These are phyloP conservation scores for Alexandromys fortis DNA, from an alignment of 2,113 vertebrate genomes.

Conservation along the genomic window DNA sequence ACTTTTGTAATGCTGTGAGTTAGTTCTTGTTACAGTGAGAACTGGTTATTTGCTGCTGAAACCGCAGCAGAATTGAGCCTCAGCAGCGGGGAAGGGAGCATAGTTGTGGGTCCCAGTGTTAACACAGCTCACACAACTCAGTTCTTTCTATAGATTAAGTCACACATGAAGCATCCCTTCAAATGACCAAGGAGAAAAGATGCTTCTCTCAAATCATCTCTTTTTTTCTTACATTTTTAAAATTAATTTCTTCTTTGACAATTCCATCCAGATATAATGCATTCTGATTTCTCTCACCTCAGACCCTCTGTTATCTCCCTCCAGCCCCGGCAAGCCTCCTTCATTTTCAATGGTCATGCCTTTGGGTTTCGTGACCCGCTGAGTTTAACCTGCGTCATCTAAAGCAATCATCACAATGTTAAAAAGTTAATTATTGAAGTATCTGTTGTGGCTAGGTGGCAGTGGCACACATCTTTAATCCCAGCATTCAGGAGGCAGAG, in stretches of 20 bases:
- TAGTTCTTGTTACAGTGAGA: constrained; percentile 84
- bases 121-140: constrained; percentile 75
- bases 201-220: constrained; percentile 7
- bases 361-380: not conserved
- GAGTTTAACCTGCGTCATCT: not conserved
- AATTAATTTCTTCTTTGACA: not conserved
- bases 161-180: constrained; percentile 70
- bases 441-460: not conserved
- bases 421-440: not conserved
- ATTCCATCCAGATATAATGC: not conserved
- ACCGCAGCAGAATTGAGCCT: constrained; percentile 80
- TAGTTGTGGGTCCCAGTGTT: constrained; percentile 76
- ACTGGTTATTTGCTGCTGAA: constrained; percentile 82
- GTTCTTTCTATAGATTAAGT: constrained; percentile 84
- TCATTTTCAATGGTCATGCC: not conserved
- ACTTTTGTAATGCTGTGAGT: constrained; percentile 85
- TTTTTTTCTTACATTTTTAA: not conserved
- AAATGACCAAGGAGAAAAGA: constrained; percentile 78
- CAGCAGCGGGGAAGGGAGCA: constrained; percentile 26
- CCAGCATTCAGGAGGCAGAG: not conserved
- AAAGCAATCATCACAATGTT: not conserved
- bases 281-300: not conserved
- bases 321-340: not conserved
- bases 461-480: not conserved
- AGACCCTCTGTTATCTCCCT: not conserved